Percentiles rank a stretch among this genome's conserved stretches.
Conservation (phyloP, 2,113 vertebrate species). For the Numida meleagris region DNA sequence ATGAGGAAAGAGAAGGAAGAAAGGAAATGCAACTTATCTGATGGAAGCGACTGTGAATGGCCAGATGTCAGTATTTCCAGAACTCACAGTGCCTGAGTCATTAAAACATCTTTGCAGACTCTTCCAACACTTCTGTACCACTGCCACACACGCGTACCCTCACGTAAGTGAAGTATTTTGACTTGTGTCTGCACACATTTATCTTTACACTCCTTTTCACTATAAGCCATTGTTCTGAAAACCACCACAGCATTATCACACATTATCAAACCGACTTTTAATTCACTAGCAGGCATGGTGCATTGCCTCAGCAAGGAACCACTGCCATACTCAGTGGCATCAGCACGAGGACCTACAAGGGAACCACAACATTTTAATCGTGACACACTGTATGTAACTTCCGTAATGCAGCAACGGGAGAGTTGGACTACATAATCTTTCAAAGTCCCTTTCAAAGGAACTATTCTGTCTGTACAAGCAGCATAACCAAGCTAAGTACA, state of each 20-base stretch:
- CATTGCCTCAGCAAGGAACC: not conserved
- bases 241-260: not conserved
- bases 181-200: rapidly evolving
- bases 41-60: rapidly evolving
- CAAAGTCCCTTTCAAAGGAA: not conserved
- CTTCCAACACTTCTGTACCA: not conserved
- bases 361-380: not conserved
- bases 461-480: not conserved
- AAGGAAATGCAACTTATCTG: rapidly evolving
- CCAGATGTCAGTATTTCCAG: not conserved
- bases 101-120: not conserved
- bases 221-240: not conserved
- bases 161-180: not conserved
- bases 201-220: not conserved
- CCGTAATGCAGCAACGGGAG: not conserved
- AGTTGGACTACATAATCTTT: not conserved
- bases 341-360: not conserved
- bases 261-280: not conserved
- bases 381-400: rapidly evolving
- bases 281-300: not conserved
- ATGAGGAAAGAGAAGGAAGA: not conserved
- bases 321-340: not conserved
- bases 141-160: not conserved
- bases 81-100: not conserved
- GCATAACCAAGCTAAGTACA: not conserved